A percentile compares a stretch with the other conserved stretches of the same genome.
Conservation (phyloP, 2,113 vertebrate genomes). For the Pipra filicauda region DNA sequence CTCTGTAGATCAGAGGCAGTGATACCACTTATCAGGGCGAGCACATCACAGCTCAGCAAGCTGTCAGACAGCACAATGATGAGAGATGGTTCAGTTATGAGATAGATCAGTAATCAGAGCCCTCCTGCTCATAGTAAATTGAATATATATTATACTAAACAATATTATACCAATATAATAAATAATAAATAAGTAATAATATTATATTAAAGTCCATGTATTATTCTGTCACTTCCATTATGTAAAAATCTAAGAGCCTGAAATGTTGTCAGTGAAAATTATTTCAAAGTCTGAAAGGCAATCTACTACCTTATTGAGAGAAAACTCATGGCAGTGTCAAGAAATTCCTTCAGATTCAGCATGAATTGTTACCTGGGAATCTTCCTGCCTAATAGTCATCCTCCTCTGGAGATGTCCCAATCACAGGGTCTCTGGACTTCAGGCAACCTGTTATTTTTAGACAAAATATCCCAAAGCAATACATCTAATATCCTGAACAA, state of each 20-base stretch:
- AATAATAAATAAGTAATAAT: too few species aligned
- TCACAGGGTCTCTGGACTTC: background rate
- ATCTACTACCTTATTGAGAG: background rate
- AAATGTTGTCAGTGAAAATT: background rate
- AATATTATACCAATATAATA: too few species aligned
- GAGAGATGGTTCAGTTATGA: background rate
- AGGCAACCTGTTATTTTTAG: background rate
- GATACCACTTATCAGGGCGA: background rate
- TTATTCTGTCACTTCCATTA: background rate
- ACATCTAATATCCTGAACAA: background rate
- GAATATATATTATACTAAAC: too few species aligned
- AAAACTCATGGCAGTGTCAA: background rate
- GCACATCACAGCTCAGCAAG: background rate
- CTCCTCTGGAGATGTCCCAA: background rate
- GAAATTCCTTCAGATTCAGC: background rate
- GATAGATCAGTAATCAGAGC: background rate
- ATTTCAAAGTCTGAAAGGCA: background rate
- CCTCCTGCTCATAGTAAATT: fast-evolving
- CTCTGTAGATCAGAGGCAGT: background rate
- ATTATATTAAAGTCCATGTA: background rate
- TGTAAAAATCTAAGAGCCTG: background rate
- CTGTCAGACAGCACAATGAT: background rate
- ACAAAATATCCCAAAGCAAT: background rate
- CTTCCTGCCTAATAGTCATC: background rate
- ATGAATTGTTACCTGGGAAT: background rate